Evolutionary conservation across 2,113 vertebrate genomes (phyloP).

Genomic region (Melanotaenia duboulayi): DNA sequence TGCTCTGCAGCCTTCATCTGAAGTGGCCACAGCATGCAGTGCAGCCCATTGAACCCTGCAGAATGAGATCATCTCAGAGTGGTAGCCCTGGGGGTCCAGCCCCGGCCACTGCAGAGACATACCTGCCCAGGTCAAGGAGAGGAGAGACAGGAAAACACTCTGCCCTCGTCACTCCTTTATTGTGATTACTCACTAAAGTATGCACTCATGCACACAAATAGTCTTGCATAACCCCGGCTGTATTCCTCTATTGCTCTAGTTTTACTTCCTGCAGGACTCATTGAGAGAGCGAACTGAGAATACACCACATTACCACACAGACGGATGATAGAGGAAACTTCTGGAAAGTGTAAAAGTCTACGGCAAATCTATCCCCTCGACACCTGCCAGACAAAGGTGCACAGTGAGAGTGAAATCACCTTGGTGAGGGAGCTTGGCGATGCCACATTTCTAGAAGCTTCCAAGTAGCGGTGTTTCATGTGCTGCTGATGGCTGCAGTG

Average conservation of each 20-base stretch:
- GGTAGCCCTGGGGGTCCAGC: slow-evolving; percentile 60
- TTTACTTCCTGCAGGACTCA: slow-evolving; percentile 36
- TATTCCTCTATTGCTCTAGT: slow-evolving; percentile 25
- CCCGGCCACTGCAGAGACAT: slow-evolving; percentile 71
- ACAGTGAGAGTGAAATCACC: slow-evolving; percentile 35
- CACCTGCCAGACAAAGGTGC: slow-evolving; percentile 30
- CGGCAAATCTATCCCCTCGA: slow-evolving; percentile 9
- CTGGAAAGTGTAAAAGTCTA: slow-evolving; percentile 12
- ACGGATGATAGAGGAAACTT: slow-evolving; percentile 31
- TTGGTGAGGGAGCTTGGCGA: slow-evolving; percentile 28
- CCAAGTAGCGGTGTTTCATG: slow-evolving; percentile 51
- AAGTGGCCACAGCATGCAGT: slow-evolving; percentile 59
- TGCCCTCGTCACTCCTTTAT: slow-evolving; percentile 42
- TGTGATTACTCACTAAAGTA: slow-evolving; percentile 19
- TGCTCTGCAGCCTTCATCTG: slow-evolving; percentile 71
- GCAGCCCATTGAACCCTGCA: slow-evolving; percentile 68
- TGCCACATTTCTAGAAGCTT: slow-evolving; percentile 66
- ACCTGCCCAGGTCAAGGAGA: slow-evolving; percentile 65
- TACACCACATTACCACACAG: background rate
- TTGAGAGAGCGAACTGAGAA: slow-evolving; percentile 40
- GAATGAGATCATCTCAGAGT: slow-evolving; percentile 79
- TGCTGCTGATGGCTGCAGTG: slow-evolving; percentile 69
- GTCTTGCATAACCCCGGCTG: slow-evolving; percentile 37
- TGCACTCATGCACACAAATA: slow-evolving; percentile 16
- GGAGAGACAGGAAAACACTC: slow-evolving; percentile 21